phyloP scores from a whole-genome alignment of 2,797 vertebrate species.

The Rhinatrema bivittatum region DNA sequence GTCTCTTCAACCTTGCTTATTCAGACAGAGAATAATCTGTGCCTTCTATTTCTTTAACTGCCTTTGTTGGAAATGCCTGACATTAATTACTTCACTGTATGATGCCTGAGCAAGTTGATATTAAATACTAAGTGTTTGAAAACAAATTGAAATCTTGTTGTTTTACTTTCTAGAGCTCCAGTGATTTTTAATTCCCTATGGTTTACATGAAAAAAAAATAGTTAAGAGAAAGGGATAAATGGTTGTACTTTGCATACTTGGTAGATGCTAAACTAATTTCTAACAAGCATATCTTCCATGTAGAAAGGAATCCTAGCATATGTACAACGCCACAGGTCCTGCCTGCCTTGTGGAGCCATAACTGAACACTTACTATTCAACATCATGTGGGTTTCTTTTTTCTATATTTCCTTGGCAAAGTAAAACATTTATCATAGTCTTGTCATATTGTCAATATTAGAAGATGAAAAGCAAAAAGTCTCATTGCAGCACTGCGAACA shows the following conservation, averaged over 20 bases:
- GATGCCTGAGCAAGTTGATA: too few species aligned
- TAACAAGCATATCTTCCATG: neutral
- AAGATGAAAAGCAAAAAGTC: conserved; percentile 7
- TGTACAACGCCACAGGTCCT: neutral
- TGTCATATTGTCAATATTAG: conserved; percentile 3
- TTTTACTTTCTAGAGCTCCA: too few species aligned
- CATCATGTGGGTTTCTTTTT: neutral
- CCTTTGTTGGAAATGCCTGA: too few species aligned
- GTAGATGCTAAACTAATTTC: neutral
- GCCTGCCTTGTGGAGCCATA: neutral
- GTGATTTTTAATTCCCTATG: neutral
- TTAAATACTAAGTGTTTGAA: too few species aligned
- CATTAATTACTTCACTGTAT: too few species aligned
- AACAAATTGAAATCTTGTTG: too few species aligned
- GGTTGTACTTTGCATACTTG: neutral
- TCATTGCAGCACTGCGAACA: neutral
- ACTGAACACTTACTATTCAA: neutral
- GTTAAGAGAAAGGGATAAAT: neutral
- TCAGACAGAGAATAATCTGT: too few species aligned
- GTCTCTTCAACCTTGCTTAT: too few species aligned
- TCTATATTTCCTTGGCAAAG: neutral
- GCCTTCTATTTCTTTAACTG: too few species aligned
- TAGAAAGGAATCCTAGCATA: neutral
- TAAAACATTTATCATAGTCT: conserved; percentile 9
- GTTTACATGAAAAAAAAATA: neutral